These are phyloP conservation scores for Macrobrachium nipponense DNA, from an alignment of 1,140 invertebrate genomes.

Conservation along the genomic window DNA sequence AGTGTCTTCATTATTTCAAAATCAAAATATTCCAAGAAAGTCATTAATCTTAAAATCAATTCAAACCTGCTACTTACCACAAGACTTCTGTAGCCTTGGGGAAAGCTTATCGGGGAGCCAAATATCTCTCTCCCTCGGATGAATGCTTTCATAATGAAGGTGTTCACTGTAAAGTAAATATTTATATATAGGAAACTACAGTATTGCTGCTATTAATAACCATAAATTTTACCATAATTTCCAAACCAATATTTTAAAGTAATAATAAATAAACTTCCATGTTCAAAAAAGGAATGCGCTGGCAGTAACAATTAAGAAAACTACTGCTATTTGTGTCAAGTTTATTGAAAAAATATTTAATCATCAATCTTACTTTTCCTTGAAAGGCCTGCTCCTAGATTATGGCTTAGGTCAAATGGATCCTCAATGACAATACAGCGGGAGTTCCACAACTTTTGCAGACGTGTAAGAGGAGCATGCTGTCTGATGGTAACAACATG, in stretches of 20 bases:
- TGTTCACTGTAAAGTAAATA: conserved; percentile 71
- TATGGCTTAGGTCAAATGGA: conserved; percentile 75
- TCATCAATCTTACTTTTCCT: conserved; percentile 72
- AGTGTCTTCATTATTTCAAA: background rate
- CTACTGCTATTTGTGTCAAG: background rate
- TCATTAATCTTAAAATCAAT: background rate
- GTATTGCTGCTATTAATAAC: no score
- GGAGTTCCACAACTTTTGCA: conserved; percentile 75
- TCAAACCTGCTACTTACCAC: conserved; percentile 30
- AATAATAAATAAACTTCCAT: no score
- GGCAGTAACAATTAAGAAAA: no score
- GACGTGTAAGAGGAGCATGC: conserved; percentile 69
- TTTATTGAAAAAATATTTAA: conserved; percentile 15
- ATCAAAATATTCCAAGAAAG: background rate
- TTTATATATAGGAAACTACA: background rate
- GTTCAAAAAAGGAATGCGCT: no score
- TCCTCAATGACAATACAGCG: conserved; percentile 75
- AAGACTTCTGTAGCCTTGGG: conserved; percentile 41
- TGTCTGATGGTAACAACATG: conserved; percentile 74
- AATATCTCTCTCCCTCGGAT: conserved; percentile 70
- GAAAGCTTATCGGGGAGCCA: conserved; percentile 65
- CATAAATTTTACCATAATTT: no score
- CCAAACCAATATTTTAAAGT: no score
- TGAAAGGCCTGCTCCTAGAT: conserved; percentile 74
- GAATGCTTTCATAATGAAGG: conserved; percentile 72